A percentile compares a stretch with the other conserved stretches of the same genome.
Conservation (phyloP, 2,797 vertebrate species). For the Poecilia picta region DNA sequence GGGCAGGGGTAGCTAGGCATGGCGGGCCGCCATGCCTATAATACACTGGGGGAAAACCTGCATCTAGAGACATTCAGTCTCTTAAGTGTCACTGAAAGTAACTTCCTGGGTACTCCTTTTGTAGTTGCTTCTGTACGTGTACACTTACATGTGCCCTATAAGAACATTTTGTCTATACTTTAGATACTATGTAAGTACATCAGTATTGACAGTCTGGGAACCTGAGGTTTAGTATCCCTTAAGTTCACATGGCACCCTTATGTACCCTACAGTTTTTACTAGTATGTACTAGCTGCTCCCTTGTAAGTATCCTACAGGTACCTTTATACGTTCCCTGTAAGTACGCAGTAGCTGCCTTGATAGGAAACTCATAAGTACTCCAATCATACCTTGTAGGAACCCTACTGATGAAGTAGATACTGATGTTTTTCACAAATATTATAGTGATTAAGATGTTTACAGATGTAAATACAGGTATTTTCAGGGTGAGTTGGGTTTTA, state of each 20-base stretch:
- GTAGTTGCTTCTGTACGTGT: neutral
- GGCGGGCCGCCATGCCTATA: too few species aligned
- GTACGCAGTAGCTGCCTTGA: neutral
- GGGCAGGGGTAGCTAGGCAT: too few species aligned
- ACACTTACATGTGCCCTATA: neutral
- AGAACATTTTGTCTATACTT: neutral
- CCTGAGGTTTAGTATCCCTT: neutral
- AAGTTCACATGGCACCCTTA: too few species aligned
- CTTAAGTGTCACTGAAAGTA: too few species aligned
- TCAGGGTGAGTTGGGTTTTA: neutral
- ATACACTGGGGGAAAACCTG: too few species aligned
- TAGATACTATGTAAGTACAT: neutral
- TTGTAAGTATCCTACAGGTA: neutral
- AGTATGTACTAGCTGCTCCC: neutral
- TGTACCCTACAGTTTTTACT: too few species aligned
- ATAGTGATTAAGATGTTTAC: neutral
- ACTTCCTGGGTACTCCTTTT: neutral
- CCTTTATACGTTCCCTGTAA: neutral
- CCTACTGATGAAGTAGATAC: neutral
- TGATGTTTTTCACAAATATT: neutral
- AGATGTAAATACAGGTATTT: neutral
- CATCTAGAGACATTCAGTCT: neutral
- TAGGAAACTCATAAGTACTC: neutral
- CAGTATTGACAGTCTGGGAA: neutral
- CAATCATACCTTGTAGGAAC: neutral